A percentile compares a stretch with the other conserved stretches of the same genome.
Conservation (phyloP, 2,888 invertebrate genomes). For the Dascillus cervinus region DNA sequence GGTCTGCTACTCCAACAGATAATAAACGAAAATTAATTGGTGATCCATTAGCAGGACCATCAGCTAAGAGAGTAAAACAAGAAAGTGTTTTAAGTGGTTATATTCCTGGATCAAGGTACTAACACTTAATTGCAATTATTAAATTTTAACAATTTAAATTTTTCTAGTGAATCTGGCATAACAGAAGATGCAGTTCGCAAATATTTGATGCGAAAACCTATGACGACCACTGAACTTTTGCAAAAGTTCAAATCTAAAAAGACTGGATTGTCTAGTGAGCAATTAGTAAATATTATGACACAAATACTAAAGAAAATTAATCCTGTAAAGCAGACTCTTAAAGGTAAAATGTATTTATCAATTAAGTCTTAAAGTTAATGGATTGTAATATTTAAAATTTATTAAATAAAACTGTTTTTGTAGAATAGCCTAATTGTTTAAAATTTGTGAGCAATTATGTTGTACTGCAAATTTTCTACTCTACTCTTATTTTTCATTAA, state of each 20-base stretch:
- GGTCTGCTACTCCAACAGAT: conserved; percentile 46
- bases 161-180: conserved; percentile 71
- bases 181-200: conserved; percentile 92
- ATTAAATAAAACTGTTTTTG: too few species aligned
- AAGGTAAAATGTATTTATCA: conserved; percentile 91
- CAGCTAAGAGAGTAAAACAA: conserved; percentile 49
- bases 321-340: conserved; percentile 84
- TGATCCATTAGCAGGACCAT: conserved; percentile 42
- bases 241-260: conserved; percentile 95
- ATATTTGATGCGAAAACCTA: conserved; percentile 92
- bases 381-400: too few species aligned
- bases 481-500: too few species aligned
- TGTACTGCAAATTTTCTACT: too few species aligned
- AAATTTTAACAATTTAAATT: conserved; percentile 1
- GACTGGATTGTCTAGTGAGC: conserved; percentile 81
- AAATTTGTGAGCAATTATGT: too few species aligned
- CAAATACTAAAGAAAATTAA: conserved; percentile 92
- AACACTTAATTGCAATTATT: conserved; percentile 27
- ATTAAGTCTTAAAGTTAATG: conserved; percentile 65
- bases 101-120: conserved; percentile 46
- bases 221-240: conserved; percentile 92
- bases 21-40: conserved; percentile 39
- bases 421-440: too few species aligned
- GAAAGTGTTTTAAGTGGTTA: conserved; percentile 43
- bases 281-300: conserved; percentile 88